A percentile compares a stretch with the other conserved stretches of the same genome.
Evolutionary conservation across 2,888 invertebrate genomes (phyloP).

Genomic region (Leptinotarsa juncta): DNA sequence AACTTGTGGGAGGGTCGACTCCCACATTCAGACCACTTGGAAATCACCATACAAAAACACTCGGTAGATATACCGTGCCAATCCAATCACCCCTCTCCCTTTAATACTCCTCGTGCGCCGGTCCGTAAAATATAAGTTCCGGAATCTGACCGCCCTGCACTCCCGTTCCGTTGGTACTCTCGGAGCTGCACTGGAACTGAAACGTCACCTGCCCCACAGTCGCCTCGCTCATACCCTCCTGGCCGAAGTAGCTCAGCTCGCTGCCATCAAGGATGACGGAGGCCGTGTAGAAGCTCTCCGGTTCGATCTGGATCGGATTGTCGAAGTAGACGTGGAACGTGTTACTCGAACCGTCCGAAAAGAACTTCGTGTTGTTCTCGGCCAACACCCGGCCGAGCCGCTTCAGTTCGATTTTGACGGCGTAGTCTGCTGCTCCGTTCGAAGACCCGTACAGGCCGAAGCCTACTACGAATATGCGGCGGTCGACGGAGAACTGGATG

Average conservation of each 20-base stretch:
- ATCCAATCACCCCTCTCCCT: slow-evolving; percentile 18
- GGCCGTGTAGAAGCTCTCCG: slow-evolving; percentile 94
- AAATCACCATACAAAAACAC: slow-evolving; percentile 41
- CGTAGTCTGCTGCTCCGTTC: slow-evolving; percentile 94
- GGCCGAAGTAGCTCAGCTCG: slow-evolving; percentile 96
- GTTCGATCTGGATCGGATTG: slow-evolving; percentile 82
- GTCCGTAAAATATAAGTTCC: slow-evolving; percentile 95
- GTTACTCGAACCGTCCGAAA: slow-evolving; percentile 95
- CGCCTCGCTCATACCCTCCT: slow-evolving; percentile 96
- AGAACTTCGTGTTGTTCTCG: slow-evolving; percentile 93
- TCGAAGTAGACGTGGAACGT: slow-evolving; percentile 92
- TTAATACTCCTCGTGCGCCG: slow-evolving; percentile 70
- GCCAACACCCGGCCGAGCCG: slow-evolving; percentile 88
- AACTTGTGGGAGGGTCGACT: background rate
- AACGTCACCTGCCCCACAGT: slow-evolving; percentile 93
- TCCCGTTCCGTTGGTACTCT: slow-evolving; percentile 97
- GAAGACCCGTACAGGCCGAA: slow-evolving; percentile 97
- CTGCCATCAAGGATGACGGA: slow-evolving; percentile 95
- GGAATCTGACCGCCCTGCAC: slow-evolving; percentile 98
- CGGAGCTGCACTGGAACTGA: slow-evolving; percentile 97
- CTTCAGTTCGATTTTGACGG: slow-evolving; percentile 94
- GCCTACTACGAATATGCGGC: slow-evolving; percentile 94
- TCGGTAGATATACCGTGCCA: slow-evolving; percentile 30
- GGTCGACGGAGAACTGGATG: slow-evolving; percentile 96
- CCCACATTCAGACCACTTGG: slow-evolving; percentile 54